Evolutionary conservation across 2,113 vertebrate species (phyloP), one percentile per base, ranked within the genome.

Genomic region (Bos taurus): DNA sequence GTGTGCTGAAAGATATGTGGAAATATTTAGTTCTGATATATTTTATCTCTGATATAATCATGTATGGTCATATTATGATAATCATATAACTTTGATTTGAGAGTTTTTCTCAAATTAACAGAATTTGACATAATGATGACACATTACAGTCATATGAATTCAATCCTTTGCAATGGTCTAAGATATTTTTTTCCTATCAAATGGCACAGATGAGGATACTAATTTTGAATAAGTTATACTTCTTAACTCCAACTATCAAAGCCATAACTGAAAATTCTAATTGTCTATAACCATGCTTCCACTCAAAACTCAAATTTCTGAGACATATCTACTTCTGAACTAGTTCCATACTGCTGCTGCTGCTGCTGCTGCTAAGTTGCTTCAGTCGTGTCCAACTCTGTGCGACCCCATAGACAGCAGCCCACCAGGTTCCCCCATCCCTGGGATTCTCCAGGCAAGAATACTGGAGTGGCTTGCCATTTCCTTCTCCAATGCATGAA

Each of bases 11-110:
- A 94, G 7, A 67, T 78, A 57, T 12, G 17, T 77, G 7, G 40
- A 97, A 97, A 85, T 80, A 62, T n/a, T 43, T 7, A 88, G 30
- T 88, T 93, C 90, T 93, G 52, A n/a, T 52, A 52, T 77, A 43
- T 77, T 77, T 95, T 91, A 74, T 86, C 89, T 95, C 67, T 93
- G 33, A 67, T 60, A 67, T 54, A 91, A 97, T 62, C 36, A 85
- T 25, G 23, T 80, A 85, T 80, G 33, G 21, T 77, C 56, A 60
- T 67, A 33, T n/a, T 59, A 82, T 11, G 33, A 59, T 64, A 89
- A 95, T 74, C 11, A 40, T 26, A 1, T 46, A 87, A 83, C n/a
- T 33, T 46, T n/a, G 36, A 94, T 33, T n/a, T 33, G 36, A 94
- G 40, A 21, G 50, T 48, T 85, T 82, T 78, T 56, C 84, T 90